Evolutionary conservation across 1,140 invertebrate species (phyloP).

Genomic region (Caenorhabditis brenneri): DNA sequence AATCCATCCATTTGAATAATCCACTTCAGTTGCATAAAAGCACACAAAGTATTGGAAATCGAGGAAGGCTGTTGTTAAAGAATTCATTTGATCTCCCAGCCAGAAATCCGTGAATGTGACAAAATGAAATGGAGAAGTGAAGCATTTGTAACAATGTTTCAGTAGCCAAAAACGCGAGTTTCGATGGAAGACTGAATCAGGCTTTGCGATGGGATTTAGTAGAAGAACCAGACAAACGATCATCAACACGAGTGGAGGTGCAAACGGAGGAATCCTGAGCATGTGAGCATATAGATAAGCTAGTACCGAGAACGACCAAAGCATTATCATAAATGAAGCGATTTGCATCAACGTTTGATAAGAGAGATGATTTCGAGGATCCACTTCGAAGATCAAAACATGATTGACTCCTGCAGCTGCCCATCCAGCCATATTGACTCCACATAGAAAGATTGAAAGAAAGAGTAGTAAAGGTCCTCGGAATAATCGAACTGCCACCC

Average conservation of each 20-base stretch:
- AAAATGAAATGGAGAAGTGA: slow-evolving; percentile 90
- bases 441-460: slow-evolving; percentile 91
- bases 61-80: slow-evolving; percentile 83
- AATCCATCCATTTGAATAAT: slow-evolving; percentile 64
- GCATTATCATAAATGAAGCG: slow-evolving; percentile 88
- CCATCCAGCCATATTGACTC: slow-evolving; percentile 98
- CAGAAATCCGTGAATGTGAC: slow-evolving; percentile 99
- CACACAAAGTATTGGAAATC: slow-evolving; percentile 91
- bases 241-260: slow-evolving; percentile 85
- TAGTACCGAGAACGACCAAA: slow-evolving; percentile 85
- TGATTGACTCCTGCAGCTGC: slow-evolving; percentile 96
- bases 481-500: slow-evolving; percentile 78
- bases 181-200: slow-evolving; percentile 47
- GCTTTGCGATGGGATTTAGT: slow-evolving; percentile 79
- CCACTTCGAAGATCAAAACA: slow-evolving; percentile 96
- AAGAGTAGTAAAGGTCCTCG: slow-evolving; percentile 89
- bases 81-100: slow-evolving; percentile 95
- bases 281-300: slow-evolving; percentile 78
- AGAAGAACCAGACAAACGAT: slow-evolving; percentile 86
- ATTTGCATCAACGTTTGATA: slow-evolving; percentile 96
- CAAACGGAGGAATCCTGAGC: slow-evolving; percentile 87
- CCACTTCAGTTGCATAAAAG: slow-evolving; percentile 73
- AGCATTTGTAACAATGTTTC: slow-evolving; percentile 71
- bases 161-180: slow-evolving; percentile 81
- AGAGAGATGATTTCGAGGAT: slow-evolving; percentile 90